phyloP scores from a whole-genome alignment of 1,140 invertebrate species.

The Acromyrmex charruanus region DNA sequence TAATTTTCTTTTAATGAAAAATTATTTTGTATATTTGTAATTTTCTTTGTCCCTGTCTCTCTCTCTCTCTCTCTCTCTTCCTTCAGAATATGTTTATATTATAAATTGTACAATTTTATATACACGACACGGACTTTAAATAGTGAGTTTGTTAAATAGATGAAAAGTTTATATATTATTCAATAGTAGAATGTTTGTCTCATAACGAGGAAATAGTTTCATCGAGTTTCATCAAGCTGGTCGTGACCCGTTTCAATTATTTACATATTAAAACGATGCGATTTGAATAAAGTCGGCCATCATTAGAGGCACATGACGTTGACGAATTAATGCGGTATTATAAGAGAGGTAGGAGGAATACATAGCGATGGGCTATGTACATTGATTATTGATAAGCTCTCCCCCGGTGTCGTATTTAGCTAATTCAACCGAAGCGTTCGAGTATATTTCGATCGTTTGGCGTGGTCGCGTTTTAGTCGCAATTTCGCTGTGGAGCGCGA shows the following conservation, averaged over 20 bases:
- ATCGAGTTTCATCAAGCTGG: slow-evolving; percentile 8
- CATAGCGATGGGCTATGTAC: not conserved
- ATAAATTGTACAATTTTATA: slow-evolving; percentile 9
- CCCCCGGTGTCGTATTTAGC: slow-evolving; percentile 28
- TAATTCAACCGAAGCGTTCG: slow-evolving; percentile 31
- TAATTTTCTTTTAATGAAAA: not conserved
- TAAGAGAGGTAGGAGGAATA: slow-evolving; percentile 1
- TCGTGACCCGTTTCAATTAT: slow-evolving; percentile 38
- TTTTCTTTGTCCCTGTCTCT: not conserved
- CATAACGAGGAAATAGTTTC: slow-evolving; percentile 16
- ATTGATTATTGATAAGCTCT: slow-evolving; percentile 56
- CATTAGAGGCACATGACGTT: slow-evolving; percentile 38
- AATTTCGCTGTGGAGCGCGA: slow-evolving; percentile 10
- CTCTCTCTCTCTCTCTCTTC: not conserved
- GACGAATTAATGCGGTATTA: slow-evolving; percentile 55
- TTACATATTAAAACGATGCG: slow-evolving; percentile 52
- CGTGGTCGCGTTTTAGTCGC: slow-evolving; percentile 23
- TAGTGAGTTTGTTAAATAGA: slow-evolving; percentile 12
- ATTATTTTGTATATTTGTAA: not conserved
- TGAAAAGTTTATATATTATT: not conserved
- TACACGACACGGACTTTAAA: not conserved
- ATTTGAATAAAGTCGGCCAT: slow-evolving; percentile 53
- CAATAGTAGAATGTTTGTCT: slow-evolving; percentile 7
- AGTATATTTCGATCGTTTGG: slow-evolving; percentile 35
- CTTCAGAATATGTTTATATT: not conserved